Evolutionary conservation across 2,113 vertebrate species (phyloP).

Genomic region (Ammodytes marinus): DNA sequence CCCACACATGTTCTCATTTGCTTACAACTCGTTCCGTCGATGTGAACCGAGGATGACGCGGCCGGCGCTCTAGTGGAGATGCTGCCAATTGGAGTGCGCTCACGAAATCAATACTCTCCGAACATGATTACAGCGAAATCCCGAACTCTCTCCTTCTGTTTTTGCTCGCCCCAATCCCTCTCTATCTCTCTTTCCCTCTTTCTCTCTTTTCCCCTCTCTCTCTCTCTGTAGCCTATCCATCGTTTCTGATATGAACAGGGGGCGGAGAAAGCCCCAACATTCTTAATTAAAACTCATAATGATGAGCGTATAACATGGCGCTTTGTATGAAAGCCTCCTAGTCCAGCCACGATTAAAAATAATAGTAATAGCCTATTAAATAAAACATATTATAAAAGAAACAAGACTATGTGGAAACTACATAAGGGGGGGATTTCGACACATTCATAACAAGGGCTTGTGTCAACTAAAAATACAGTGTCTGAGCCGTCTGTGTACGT

Average conservation of each 20-base stretch:
- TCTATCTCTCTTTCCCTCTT: background rate
- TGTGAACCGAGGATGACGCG: constrained; percentile 83
- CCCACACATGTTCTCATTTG: constrained; percentile 83
- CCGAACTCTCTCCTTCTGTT: constrained; percentile 51
- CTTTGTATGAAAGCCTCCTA: constrained; percentile 54
- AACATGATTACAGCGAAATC: constrained; percentile 79
- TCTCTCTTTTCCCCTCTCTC: constrained; percentile 3
- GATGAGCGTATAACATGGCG: constrained; percentile 47
- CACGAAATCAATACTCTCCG: constrained; percentile 79
- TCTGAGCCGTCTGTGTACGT: constrained; percentile 34
- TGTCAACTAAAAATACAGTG: background rate
- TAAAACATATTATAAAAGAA: background rate
- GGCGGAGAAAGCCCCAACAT: constrained; percentile 18
- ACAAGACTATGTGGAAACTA: constrained; percentile 8
- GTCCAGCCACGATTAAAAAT: constrained; percentile 13
- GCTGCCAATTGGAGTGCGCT: constrained; percentile 83
- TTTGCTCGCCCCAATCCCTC: background rate
- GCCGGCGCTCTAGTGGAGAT: constrained; percentile 80
- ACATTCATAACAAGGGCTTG: constrained; percentile 10
- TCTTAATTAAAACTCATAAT: constrained; percentile 65
- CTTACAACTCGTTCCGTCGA: constrained; percentile 81
- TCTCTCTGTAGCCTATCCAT: background rate
- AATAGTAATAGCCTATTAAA: too few species aligned
- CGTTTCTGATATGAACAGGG: constrained; percentile 31
- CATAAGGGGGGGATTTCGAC: constrained; percentile 29